These are phyloP conservation scores for Pseudochirops corinnae DNA, from an alignment of 2,797 vertebrate genomes.

Conservation along the genomic window DNA sequence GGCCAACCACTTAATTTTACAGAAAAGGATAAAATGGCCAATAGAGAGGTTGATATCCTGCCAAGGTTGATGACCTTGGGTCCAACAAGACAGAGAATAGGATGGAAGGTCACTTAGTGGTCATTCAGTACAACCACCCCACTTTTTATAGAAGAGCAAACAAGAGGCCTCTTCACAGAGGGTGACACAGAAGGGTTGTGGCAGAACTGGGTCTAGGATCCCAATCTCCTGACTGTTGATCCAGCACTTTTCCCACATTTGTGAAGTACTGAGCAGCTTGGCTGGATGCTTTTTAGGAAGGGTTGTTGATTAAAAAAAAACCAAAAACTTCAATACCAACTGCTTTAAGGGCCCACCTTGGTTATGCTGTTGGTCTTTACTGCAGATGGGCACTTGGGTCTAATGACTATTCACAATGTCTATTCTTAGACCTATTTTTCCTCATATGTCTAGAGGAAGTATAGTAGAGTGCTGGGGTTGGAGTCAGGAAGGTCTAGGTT, in stretches of 20 bases:
- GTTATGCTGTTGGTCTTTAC: neutral
- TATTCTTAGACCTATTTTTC: neutral
- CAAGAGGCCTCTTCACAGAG: neutral
- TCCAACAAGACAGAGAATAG: constrained; percentile 59
- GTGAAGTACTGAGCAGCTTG: neutral
- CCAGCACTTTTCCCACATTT: neutral
- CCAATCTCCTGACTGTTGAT: neutral
- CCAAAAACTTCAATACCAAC: neutral
- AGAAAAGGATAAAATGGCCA: neutral
- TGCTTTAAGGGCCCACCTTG: neutral
- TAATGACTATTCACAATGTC: neutral
- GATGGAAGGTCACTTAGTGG: constrained; percentile 53
- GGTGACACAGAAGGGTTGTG: constrained; percentile 1
- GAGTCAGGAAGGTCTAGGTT: neutral
- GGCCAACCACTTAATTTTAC: neutral
- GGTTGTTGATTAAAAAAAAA: neutral
- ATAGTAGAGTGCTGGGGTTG: neutral
- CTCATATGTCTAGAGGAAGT: constrained; percentile 17
- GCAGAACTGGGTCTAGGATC: neutral
- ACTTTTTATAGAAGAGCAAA: neutral
- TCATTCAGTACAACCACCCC: constrained; percentile 39
- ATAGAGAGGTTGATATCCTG: constrained; percentile 56
- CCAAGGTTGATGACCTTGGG: constrained; percentile 63
- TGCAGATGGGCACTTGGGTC: neutral
- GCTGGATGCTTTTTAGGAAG: neutral